phyloP scores from a whole-genome alignment of 2,797 vertebrate genomes.

The Microctenopoma steveboyesi region DNA sequence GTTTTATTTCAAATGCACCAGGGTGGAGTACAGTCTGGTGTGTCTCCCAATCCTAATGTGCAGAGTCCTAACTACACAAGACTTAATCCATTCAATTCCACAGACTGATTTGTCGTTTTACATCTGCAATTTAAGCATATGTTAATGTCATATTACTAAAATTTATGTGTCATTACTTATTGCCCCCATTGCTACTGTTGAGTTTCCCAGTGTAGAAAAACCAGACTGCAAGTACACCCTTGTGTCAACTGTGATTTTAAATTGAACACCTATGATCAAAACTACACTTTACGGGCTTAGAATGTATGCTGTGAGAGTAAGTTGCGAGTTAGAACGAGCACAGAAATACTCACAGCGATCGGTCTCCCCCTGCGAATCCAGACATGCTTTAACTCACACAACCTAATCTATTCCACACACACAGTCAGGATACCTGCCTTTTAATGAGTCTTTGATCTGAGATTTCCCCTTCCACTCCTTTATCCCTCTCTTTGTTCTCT shows the following conservation, averaged over 20 bases:
- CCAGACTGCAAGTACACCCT: no score
- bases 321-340: neutral
- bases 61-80: no score
- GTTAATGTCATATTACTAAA: neutral
- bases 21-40: no score
- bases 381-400: neutral
- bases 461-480: constrained; percentile 9
- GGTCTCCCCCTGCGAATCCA: neutral
- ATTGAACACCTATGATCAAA: neutral
- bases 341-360: neutral
- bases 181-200: neutral
- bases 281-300: neutral
- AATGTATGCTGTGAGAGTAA: neutral
- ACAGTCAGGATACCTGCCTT: constrained; percentile 37
- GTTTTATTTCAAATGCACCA: no score
- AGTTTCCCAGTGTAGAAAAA: no score
- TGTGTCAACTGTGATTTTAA: neutral
- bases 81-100: no score
- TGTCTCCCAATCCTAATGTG: no score
- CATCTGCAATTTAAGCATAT: neutral
- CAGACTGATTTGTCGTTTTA: neutral
- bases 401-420: neutral
- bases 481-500: neutral
- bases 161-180: no score
- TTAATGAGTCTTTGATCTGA: neutral